Conservation (phyloP, 2,113 vertebrate genomes). For the Hydropotes inermis region DNA sequence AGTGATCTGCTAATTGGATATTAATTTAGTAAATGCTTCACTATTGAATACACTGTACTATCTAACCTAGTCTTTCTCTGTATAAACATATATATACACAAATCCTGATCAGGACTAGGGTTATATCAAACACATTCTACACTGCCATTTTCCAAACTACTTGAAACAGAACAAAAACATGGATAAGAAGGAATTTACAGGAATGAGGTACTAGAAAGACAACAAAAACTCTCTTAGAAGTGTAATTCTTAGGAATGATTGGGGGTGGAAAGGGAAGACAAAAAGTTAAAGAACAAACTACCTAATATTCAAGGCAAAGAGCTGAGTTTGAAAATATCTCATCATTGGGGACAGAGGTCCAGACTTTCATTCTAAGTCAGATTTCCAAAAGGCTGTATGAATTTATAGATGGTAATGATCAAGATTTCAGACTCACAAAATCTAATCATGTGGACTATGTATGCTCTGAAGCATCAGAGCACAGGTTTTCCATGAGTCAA, state of each 20-base stretch:
- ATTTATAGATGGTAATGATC: conserved; percentile 2
- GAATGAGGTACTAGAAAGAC: conserved; percentile 65
- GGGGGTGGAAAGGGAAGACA: neutral
- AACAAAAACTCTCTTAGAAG: conserved; percentile 62
- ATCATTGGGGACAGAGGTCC: neutral
- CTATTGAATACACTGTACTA: neutral
- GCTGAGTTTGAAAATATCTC: neutral
- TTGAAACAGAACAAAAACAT: conserved; percentile 79
- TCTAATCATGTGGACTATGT: neutral
- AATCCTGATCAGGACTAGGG: conserved; percentile 80
- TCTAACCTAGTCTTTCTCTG: neutral
- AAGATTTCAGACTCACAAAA: conserved; percentile 13
- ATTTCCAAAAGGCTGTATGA: neutral
- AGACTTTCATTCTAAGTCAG: conserved; percentile 37
- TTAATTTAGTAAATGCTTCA: neutral
- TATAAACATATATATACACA: conserved; percentile 27
- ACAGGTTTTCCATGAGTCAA: neutral
- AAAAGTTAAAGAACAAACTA: neutral
- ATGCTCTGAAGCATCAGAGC: neutral
- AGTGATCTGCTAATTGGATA: conserved; percentile 45
- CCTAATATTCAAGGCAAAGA: conserved; percentile 2
- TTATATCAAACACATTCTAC: conserved; percentile 82
- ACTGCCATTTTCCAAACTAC: conserved; percentile 82
- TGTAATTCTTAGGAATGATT: neutral
- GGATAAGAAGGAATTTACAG: conserved; percentile 71